Conservation (phyloP, 2,888 invertebrate genomes). For the Eurytoma californica region DNA sequence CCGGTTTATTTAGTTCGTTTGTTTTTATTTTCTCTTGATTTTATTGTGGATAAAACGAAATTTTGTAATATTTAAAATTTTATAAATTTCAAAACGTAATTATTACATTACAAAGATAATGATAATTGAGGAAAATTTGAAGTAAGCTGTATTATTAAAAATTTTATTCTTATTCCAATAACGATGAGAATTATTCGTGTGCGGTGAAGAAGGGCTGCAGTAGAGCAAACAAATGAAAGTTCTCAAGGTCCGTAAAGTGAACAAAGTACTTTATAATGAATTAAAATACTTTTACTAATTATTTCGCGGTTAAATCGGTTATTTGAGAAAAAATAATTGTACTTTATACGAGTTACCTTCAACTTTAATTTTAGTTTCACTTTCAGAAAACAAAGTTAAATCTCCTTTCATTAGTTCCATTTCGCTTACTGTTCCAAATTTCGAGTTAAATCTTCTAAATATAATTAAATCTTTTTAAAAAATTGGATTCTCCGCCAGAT, state of each 20-base stretch:
- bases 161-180: background rate
- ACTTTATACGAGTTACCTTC: slow-evolving; percentile 4
- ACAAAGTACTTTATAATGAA: background rate
- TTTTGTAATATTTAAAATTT: too few species aligned
- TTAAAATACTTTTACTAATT: slow-evolving; percentile 14
- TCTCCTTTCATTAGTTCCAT: too few species aligned
- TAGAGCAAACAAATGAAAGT: background rate
- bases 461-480: too few species aligned
- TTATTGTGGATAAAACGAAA: background rate
- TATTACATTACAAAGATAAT: too few species aligned
- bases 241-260: background rate
- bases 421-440: too few species aligned
- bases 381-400: background rate
- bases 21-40: slow-evolving; percentile 2
- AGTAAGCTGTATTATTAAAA: too few species aligned
- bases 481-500: too few species aligned
- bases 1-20: background rate
- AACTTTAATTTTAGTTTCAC: background rate
- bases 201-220: background rate
- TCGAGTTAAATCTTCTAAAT: too few species aligned
- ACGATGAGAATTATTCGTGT: background rate
- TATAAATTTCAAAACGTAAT: too few species aligned
- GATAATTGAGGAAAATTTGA: too few species aligned
- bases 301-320: background rate
- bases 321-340: slow-evolving; percentile 1